Evolutionary conservation across 2,797 vertebrate species (phyloP).

Genomic region (Sphaeramia orbicularis): DNA sequence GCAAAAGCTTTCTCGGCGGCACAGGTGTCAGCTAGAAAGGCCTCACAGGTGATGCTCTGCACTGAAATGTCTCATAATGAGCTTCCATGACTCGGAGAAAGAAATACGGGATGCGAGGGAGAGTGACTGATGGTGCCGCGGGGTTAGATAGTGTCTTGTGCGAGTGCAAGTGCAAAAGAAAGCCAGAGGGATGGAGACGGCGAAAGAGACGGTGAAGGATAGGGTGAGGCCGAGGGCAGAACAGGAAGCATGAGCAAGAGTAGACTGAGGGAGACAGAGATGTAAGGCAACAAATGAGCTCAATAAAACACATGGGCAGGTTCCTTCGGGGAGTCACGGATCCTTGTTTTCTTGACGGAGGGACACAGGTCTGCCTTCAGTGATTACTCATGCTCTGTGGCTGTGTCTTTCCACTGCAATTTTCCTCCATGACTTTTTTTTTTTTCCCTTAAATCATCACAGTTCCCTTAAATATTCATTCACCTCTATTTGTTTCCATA

Average conservation of each 20-base stretch:
- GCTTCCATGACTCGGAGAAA: slow-evolving; percentile 36
- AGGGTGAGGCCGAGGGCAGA: slow-evolving; percentile 55
- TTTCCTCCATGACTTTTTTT: slow-evolving; percentile 35
- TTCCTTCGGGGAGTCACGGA: slow-evolving; percentile 67
- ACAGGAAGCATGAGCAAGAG: slow-evolving; percentile 43
- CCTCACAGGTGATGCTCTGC: slow-evolving; percentile 63
- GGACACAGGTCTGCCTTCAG: slow-evolving; percentile 63
- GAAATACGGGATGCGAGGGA: slow-evolving; percentile 32
- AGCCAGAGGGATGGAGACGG: slow-evolving; percentile 29
- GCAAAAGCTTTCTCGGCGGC: slow-evolving; percentile 31
- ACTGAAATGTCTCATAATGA: slow-evolving; percentile 68
- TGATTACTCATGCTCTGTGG: slow-evolving; percentile 60
- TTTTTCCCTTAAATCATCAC: neutral
- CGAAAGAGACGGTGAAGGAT: slow-evolving; percentile 54
- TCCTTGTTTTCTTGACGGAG: slow-evolving; percentile 70
- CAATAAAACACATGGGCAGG: slow-evolving; percentile 70
- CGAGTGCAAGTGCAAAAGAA: neutral
- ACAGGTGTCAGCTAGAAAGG: slow-evolving; percentile 55
- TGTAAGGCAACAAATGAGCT: slow-evolving; percentile 73
- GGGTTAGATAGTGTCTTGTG: slow-evolving; percentile 38
- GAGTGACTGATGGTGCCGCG: slow-evolving; percentile 47
- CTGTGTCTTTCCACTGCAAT: slow-evolving; percentile 42
- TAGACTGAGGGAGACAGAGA: slow-evolving; percentile 60
- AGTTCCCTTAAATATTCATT: slow-evolving; percentile 49
- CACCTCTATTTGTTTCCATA: slow-evolving; percentile 30